These are phyloP conservation scores for Babylonia areolata DNA, from an alignment of 1,140 invertebrate genomes.

Conservation along the genomic window DNA sequence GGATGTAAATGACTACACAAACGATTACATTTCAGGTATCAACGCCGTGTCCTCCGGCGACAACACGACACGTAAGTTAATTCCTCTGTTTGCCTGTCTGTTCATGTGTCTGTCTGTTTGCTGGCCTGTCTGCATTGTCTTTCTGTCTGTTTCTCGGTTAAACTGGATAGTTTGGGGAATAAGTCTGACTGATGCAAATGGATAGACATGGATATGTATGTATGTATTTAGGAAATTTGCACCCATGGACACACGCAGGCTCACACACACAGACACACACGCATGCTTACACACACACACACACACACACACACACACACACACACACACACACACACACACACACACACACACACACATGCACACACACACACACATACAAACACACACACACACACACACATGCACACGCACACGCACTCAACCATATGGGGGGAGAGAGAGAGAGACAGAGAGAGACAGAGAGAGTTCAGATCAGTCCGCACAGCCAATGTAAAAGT, in stretches of 20 bases:
- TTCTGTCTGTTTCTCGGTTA: not conserved
- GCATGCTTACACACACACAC: too few relatives aligned
- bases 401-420: not conserved
- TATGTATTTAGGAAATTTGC: too few relatives aligned
- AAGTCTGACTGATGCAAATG: not conserved
- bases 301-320: conserved; percentile 4
- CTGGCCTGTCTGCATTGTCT: too few relatives aligned
- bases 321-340: not conserved
- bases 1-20: not conserved
- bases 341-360: not conserved
- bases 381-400: conserved; percentile 12
- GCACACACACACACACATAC: not conserved
- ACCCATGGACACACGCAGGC: not conserved
- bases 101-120: not conserved
- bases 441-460: too few relatives aligned
- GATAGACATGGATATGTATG: not conserved
- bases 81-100: not conserved
- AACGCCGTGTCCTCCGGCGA: too few relatives aligned
- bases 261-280: not conserved
- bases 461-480: too few relatives aligned
- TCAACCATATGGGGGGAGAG: too few relatives aligned
- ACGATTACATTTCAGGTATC: not conserved
- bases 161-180: not conserved
- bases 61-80: too few relatives aligned
- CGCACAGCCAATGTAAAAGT: too few relatives aligned